Base-by-base conservation (phyloP, 2,888 invertebrate genomes). In the Trachelus stipa region DNA sequence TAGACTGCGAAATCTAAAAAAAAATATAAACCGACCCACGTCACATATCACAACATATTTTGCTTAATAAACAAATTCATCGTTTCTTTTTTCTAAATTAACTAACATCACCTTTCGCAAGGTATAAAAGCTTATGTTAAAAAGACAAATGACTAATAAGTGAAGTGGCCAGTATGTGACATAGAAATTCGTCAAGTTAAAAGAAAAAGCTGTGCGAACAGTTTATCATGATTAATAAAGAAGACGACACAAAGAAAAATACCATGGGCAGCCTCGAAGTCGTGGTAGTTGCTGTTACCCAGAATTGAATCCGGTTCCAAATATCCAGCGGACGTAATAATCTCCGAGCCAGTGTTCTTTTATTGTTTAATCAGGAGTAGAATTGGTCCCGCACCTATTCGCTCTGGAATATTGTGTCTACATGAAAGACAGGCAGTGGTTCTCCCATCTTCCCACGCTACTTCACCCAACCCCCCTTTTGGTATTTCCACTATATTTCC, bases 251-350 rank as follows among this genome's bases (percentile, higher is more conserved):
- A 56, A 56, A 56, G 56, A 9, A 56, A 56, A 23, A 56, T 56
- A 56, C 2, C 2, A 23, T 6, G 15, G 12, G 4, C 40, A 40
- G 12, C 40, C 4, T 56, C 2, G 9, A 56, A 23, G 9, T 23
- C 56, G 2, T 56, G 23, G 0, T 9, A 56, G 9, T 23, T 23
- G 2, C 23, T 56, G 9, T 56, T 56, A 23, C 23, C 56, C 56
- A 23, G 23, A 56, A 56, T 15, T 23, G 56, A 56, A 56, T 56
- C 56, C 56, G 23, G 6, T 6, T 56, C 56, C 56, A 56, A 80
- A 84, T 84, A 79, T 76, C 76, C 73, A 79, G 75, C 74, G 74
- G 12, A 68, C n/a, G 73, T 73, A 73, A 80, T 75, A 74, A 78
- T 75, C 74, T 69, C 40, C 40, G 76, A 56, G 37, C 68, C 34